These are phyloP conservation scores for Neoitamus cyanurus DNA, from an alignment of 2,888 invertebrate species.

Conservation along the genomic window DNA sequence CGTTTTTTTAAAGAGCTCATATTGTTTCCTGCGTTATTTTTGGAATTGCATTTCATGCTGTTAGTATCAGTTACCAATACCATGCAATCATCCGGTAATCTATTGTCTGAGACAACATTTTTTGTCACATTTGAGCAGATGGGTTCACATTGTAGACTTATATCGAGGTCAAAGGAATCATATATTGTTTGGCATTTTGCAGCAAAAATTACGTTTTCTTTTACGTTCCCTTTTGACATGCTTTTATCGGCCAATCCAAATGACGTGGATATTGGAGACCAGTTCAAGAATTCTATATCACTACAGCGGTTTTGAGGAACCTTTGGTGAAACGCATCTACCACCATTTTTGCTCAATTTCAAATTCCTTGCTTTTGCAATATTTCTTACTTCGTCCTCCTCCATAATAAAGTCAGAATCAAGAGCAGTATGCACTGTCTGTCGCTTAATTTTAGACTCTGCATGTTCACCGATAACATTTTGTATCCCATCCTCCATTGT, in stretches of 20 bases:
- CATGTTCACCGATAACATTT: no score
- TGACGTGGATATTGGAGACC: background rate
- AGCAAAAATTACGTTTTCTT: background rate
- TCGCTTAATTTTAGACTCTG: background rate
- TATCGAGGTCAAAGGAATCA: background rate
- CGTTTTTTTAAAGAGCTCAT: background rate
- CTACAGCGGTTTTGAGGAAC: background rate
- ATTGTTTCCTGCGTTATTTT: background rate
- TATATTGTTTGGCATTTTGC: background rate
- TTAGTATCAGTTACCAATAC: background rate
- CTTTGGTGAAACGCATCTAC: background rate
- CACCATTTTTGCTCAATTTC: no score
- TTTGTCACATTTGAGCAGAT: background rate
- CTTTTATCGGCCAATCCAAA: background rate
- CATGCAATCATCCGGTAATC: background rate
- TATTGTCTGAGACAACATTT: background rate
- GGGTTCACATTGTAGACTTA: background rate
- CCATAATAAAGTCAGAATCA: background rate
- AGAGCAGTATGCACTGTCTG: background rate
- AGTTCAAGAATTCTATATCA: background rate
- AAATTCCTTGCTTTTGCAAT: no score
- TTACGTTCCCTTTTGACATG: background rate
- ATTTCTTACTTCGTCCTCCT: no score
- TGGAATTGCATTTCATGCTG: background rate
- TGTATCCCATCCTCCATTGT: no score